A percentile compares a stretch with the other conserved stretches of the same genome.
These are phyloP conservation scores for Muscina levida DNA, from an alignment of 2,888 invertebrate species.

Conservation along the genomic window DNA sequence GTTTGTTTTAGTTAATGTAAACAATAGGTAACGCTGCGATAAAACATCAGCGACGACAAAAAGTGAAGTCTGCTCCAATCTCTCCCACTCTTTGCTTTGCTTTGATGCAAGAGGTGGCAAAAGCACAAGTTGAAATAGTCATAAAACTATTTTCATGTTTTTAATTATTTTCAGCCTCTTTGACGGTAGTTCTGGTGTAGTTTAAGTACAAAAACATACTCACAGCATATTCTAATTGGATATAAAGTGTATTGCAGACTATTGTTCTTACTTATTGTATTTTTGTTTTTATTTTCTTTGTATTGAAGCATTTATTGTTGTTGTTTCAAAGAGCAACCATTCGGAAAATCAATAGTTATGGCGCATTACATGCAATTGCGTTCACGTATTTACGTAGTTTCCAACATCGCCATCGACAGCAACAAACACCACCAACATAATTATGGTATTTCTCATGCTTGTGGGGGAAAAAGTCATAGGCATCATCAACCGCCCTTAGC, in stretches of 20 bases:
- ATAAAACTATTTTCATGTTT: not conserved
- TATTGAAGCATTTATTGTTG: not conserved
- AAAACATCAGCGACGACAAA: not conserved
- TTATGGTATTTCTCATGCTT: too few relatives aligned
- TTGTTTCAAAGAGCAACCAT: not conserved
- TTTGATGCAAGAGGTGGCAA: not conserved
- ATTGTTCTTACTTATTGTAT: not conserved
- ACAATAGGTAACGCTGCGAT: slow-evolving; percentile 10
- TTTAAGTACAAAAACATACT: not conserved
- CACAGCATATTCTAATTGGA: slow-evolving; percentile 26
- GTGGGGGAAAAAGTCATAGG: slow-evolving; percentile 24
- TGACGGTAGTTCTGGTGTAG: too few relatives aligned
- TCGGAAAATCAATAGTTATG: slow-evolving; percentile 62
- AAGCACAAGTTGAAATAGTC: not conserved
- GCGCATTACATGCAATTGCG: not conserved
- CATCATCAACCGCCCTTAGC: not conserved
- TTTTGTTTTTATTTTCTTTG: slow-evolving; percentile 15
- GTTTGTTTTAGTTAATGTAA: slow-evolving; percentile 39
- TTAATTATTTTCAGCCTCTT: not conserved
- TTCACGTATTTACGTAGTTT: slow-evolving; percentile 24
- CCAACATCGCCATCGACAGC: slow-evolving; percentile 20
- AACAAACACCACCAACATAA: slow-evolving; percentile 37
- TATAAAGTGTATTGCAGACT: not conserved
- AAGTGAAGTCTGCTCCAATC: not conserved
- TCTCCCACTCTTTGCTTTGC: too few relatives aligned